Base-by-base conservation (phyloP, 1,140 invertebrate genomes). In the Cotesia chilonis region DNA sequence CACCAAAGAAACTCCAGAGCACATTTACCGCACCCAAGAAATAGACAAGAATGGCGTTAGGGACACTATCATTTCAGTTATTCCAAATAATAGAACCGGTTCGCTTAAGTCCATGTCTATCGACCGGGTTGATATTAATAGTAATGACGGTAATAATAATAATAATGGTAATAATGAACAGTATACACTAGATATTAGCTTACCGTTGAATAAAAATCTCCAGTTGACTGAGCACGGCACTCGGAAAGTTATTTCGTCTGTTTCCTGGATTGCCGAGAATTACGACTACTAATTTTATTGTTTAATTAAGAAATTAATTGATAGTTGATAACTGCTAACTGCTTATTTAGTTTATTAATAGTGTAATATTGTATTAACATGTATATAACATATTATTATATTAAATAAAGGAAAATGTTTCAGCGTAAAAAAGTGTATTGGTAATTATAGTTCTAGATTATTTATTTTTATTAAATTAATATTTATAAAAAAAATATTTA, bases 241-340 rank as follows among this genome's bases (percentile, higher is more conserved):
- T 4, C 78, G 55, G 68, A 76, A 83, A 36, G 70, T 76, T 41
- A 73, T 77, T 3, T 76, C 80, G 3, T 69, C 79, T 20, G 66
- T 80, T 54, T 78, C 81, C 12, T 83, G 78, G 80, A 75, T 80
- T 28, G 77, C 78, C 5, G 75, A 82, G 69, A 80, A 78, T 64
- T 78, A 83, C 35, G 75, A 78, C 71, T 77, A 76, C 52, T 81
- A 70, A 82, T 35, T 28, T 36, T 38, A 64, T 69, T 38, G 20
- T 80, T 79, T 81, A 55, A 73, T 80, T 52, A 67, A 51, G 14
- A 28, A 14, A 71, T 12, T 4, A 5, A 71, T 38, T 65, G 47
- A 52, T 52, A 52, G n/a, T 52, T 52, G 47, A n/a, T 52, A 52
- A 52, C 47, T 28, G 47, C 47, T 52, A n/a, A 7, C 7, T 52